phyloP scores from a whole-genome alignment of 1,140 invertebrate genomes.

The Conus ventricosus region DNA sequence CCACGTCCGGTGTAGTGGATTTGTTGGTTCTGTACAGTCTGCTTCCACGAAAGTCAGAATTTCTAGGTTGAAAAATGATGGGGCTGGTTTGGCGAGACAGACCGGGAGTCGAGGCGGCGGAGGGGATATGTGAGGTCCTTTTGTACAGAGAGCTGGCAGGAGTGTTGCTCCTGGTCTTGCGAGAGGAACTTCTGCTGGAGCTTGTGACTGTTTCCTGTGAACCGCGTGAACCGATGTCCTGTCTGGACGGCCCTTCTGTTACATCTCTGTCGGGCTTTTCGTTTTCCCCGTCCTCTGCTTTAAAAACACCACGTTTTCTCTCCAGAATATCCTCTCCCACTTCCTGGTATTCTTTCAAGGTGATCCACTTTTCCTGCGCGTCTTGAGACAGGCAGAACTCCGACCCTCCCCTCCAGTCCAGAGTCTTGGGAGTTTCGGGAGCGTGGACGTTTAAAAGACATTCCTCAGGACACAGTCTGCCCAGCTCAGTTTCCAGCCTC shows the following conservation, averaged over 20 bases:
- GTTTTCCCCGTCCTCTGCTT: background rate
- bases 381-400: background rate
- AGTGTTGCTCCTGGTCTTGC: background rate
- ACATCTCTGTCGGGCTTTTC: background rate
- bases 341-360: background rate
- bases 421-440: background rate
- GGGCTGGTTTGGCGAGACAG: background rate
- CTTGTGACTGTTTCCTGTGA: background rate
- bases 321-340: background rate
- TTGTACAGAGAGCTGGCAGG: background rate
- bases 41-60: background rate
- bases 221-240: background rate
- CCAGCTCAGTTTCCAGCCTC: background rate
- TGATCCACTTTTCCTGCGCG: background rate
- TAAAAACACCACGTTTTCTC: background rate
- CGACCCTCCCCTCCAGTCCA: slow-evolving; percentile 6
- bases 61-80: background rate
- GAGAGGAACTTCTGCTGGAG: background rate
- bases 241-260: too few relatives aligned
- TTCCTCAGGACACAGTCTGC: background rate
- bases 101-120: background rate
- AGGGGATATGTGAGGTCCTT: background rate
- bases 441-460: background rate
- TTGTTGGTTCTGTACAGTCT: background rate
- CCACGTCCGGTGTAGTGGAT: background rate